Percentiles rank a stretch among this genome's conserved stretches.
Conservation (phyloP, 2,797 vertebrate genomes). For the Periophthalmus magnuspinnatus region DNA sequence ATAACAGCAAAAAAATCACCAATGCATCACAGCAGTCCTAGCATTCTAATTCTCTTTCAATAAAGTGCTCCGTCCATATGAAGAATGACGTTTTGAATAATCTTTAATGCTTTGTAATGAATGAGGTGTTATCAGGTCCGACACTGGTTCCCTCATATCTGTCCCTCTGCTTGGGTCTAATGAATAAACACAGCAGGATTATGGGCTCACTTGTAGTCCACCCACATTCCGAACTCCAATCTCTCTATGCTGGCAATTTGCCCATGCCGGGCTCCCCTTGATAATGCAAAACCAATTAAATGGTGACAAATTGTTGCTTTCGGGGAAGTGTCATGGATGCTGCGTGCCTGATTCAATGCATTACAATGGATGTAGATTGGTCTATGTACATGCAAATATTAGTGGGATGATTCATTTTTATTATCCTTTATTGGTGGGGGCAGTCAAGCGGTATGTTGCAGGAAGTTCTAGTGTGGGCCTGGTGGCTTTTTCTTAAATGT, state of each 20-base stretch:
- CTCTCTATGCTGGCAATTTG: slow-evolving; percentile 31
- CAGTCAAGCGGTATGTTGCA: background rate
- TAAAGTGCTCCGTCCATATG: slow-evolving; percentile 23
- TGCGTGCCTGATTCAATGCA: background rate
- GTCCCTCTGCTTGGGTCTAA: slow-evolving; percentile 17
- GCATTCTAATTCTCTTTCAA: slow-evolving; percentile 24
- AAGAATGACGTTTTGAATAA: slow-evolving; percentile 31
- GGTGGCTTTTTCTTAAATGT: background rate
- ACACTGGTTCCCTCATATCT: slow-evolving; percentile 36
- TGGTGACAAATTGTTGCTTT: slow-evolving; percentile 38
- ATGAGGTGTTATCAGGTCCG: slow-evolving; percentile 43
- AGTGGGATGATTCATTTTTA: slow-evolving; percentile 28
- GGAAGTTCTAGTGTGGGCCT: background rate
- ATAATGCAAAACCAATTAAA: slow-evolving; percentile 54
- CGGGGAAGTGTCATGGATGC: slow-evolving; percentile 20
- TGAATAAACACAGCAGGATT: slow-evolving; percentile 51
- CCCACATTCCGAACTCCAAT: slow-evolving; percentile 45
- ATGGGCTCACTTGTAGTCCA: slow-evolving; percentile 47
- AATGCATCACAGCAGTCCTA: too few relatives aligned
- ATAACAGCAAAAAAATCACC: too few relatives aligned
- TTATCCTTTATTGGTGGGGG: background rate
- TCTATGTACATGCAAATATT: background rate
- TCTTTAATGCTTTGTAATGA: slow-evolving; percentile 38
- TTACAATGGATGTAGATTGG: slow-evolving; percentile 5
- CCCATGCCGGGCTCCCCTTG: slow-evolving; percentile 24